Evolutionary conservation across 2,797 vertebrate genomes (phyloP), one percentile per base, ranked within the genome.

Genomic region (Helicolenus hilgendorfi): DNA sequence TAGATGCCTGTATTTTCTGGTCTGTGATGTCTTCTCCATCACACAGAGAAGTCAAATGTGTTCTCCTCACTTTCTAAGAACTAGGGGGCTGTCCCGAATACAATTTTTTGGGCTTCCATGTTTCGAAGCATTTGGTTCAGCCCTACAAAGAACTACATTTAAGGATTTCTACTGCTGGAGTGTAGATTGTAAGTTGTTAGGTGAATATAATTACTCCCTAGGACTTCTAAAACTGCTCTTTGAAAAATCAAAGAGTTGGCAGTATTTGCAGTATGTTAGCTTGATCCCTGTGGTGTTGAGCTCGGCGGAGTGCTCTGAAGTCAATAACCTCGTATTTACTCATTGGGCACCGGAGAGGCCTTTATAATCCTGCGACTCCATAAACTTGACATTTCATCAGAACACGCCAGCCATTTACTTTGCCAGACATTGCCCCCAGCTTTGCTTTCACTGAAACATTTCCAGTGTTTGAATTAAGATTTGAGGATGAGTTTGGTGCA

Each of bases 301-400:
- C 84, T 92, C 89, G 72, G 64, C 63, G 38, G 79, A 87, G 70
- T 59, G 55, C 92, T 94, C 79, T 83, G 36, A 67, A 90, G 89
- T 89, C 79, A 89, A 85, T 87, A 92, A 92, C 80, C 83, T 81
- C 1, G 58, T 88, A 92, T 94, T 96, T 93, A 79, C 82, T 89
- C 87, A 68, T 74, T 59, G 56, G 58, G 26, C 77, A 83, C 73
- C 38, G 59, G 74, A 77, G 60, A 82, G 72, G 41, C 70, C 36
- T 6, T 83, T 77, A 14, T 60, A 89, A 84, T 78, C 75, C 77
- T 55, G 68, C 13, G 14, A 62, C 80, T 89, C 68, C 49, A 76
- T 79, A 85, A 87, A 88, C 67, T 62, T 88, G 86, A 92, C 84
- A 89, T 86, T 90, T 91, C 75, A 79, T 87, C 77, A 84, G 68